Conservation (phyloP, 1,140 invertebrate species). For the Pseudomyrmex flavicornis region DNA sequence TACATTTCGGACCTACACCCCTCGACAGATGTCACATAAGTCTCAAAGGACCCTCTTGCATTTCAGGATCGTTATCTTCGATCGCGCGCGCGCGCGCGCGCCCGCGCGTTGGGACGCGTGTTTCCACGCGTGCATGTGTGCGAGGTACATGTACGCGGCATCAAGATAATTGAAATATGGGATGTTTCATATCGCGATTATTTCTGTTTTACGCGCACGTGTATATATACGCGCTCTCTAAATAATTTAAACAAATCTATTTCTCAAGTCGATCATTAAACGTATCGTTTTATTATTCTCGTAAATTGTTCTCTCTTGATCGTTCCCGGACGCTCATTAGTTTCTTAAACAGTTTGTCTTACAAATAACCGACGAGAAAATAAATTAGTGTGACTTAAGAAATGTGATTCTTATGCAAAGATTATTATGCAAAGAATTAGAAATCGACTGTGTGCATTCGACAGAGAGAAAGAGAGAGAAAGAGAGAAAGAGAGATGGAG, state of each 20-base stretch:
- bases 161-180: conserved; percentile 52
- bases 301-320: background rate
- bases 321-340: too few relatives aligned
- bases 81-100: conserved; percentile 60
- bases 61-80: conserved; percentile 69
- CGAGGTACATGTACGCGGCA: conserved; percentile 17
- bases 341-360: too few relatives aligned
- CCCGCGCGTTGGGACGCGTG: conserved; percentile 17
- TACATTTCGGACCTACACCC: conserved; percentile 62
- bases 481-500: too few relatives aligned
- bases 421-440: too few relatives aligned
- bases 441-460: too few relatives aligned
- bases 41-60: conserved; percentile 69
- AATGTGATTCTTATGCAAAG: too few relatives aligned
- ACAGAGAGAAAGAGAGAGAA: too few relatives aligned
- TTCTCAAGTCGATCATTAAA: background rate
- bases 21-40: conserved; percentile 70
- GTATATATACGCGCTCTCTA: background rate
- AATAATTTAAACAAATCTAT: conserved; percentile 2
- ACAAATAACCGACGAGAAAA: too few relatives aligned
- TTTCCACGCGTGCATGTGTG: background rate
- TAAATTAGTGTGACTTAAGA: background rate
- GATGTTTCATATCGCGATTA: conserved; percentile 25
- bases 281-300: background rate
- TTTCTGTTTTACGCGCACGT: background rate